These are phyloP conservation scores for Protaetia brevitarsis DNA, from an alignment of 1,140 invertebrate species.

Conservation along the genomic window DNA sequence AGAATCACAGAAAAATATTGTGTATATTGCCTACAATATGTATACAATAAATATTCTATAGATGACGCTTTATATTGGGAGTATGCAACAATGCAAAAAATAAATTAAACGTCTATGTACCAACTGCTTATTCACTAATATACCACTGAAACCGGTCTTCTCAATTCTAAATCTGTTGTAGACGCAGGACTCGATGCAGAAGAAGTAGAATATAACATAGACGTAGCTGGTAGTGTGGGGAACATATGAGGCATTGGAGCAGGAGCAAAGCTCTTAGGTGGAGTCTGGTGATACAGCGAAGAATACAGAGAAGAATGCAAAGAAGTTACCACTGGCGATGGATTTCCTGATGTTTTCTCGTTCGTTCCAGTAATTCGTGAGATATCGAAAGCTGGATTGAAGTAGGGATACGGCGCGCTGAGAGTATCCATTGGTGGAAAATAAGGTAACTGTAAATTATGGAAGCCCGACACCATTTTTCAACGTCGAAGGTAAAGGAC, in stretches of 20 bases:
- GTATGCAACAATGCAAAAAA: constrained; percentile 11
- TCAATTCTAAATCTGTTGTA: constrained; percentile 52
- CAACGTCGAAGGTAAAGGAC: constrained; percentile 62
- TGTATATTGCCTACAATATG: not conserved
- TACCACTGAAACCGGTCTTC: constrained; percentile 57
- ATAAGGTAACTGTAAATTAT: constrained; percentile 58
- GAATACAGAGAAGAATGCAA: constrained; percentile 62
- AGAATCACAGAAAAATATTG: constrained; percentile 34
- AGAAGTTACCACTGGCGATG: constrained; percentile 52
- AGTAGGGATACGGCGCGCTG: constrained; percentile 57
- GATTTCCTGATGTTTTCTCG: constrained; percentile 41
- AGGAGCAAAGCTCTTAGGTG: constrained; percentile 44
- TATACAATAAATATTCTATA: constrained; percentile 13
- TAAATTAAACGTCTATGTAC: constrained; percentile 1
- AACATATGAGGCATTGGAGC: constrained; percentile 21
- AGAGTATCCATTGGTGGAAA: constrained; percentile 58
- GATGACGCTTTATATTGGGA: not conserved
- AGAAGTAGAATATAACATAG: constrained; percentile 49
- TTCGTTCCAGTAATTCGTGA: constrained; percentile 53
- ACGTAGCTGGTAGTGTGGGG: constrained; percentile 45
- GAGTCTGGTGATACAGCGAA: constrained; percentile 52
- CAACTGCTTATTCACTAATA: constrained; percentile 48
- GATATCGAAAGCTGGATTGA: constrained; percentile 61
- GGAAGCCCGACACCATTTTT: constrained; percentile 53
- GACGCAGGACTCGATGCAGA: constrained; percentile 50